These are phyloP conservation scores for Drosophila nigricruria DNA, from an alignment of 2,888 invertebrate species.

Conservation along the genomic window DNA sequence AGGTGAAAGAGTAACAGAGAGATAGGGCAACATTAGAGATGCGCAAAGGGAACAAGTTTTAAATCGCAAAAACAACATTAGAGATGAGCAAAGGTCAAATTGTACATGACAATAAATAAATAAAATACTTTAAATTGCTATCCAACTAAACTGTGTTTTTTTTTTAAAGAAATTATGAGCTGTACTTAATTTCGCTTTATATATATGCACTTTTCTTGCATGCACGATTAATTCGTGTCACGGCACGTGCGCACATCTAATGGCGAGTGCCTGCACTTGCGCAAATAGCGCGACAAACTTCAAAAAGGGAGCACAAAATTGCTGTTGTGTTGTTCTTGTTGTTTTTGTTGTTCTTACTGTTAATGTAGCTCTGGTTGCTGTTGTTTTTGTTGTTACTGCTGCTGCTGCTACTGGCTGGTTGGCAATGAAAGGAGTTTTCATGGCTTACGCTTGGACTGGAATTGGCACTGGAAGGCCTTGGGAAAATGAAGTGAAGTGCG, in stretches of 20 bases:
- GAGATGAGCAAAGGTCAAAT: slow-evolving; percentile 19
- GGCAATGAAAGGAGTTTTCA: slow-evolving; percentile 78
- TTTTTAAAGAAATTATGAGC: background rate
- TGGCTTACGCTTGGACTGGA: slow-evolving; percentile 58
- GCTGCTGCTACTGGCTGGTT: slow-evolving; percentile 42
- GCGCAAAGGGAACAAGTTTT: slow-evolving; percentile 16
- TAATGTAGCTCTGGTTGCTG: slow-evolving; percentile 7
- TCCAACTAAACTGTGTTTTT: background rate
- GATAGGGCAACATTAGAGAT: slow-evolving; percentile 36
- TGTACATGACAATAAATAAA: background rate
- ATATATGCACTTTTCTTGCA: background rate
- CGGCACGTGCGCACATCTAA: slow-evolving; percentile 39
- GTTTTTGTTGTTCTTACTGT: slow-evolving; percentile 33
- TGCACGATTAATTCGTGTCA: slow-evolving; percentile 43
- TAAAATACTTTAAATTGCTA: background rate
- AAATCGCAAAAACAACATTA: slow-evolving; percentile 7
- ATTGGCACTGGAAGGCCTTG: slow-evolving; percentile 73
- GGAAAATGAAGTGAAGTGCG: slow-evolving; percentile 40
- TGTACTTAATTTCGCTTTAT: background rate
- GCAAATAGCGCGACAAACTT: slow-evolving; percentile 77
- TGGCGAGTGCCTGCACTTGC: slow-evolving; percentile 77
- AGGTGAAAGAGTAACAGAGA: background rate
- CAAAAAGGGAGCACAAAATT: slow-evolving; percentile 75
- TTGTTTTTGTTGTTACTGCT: slow-evolving; percentile 25
- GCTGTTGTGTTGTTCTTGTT: slow-evolving; percentile 31